Evolutionary conservation across 2,113 vertebrate species (phyloP).

Genomic region (Reinhardtius hippoglossoides): DNA sequence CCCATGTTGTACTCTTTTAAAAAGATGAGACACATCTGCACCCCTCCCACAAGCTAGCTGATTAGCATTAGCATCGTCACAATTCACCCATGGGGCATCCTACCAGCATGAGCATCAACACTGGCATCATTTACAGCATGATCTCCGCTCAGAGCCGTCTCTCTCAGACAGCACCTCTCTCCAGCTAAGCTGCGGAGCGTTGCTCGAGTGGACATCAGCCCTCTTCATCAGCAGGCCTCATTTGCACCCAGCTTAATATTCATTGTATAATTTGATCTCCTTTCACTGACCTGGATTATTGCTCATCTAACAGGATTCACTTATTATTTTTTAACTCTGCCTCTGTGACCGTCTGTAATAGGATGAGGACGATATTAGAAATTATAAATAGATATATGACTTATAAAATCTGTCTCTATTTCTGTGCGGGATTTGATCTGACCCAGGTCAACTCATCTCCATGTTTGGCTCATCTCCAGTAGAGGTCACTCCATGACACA

Average conservation of each 20-base stretch:
- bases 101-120: slow-evolving; percentile 57
- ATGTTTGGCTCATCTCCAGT: slow-evolving; percentile 22
- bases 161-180: slow-evolving; percentile 59
- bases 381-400: not conserved
- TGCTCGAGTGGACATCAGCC: slow-evolving; percentile 45
- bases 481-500: slow-evolving; percentile 33
- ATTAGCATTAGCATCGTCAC: slow-evolving; percentile 68
- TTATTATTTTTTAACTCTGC: slow-evolving; percentile 10
- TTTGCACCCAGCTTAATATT: slow-evolving; percentile 54
- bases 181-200: slow-evolving; percentile 44
- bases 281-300: slow-evolving; percentile 40
- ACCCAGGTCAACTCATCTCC: slow-evolving; percentile 25
- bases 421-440: slow-evolving; percentile 21
- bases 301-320: slow-evolving; percentile 39
- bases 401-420: slow-evolving; percentile 31
- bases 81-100: slow-evolving; percentile 50
- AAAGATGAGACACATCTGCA: slow-evolving; percentile 36
- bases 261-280: slow-evolving; percentile 47
- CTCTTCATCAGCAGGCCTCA: slow-evolving; percentile 54
- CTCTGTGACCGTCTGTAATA: slow-evolving; percentile 26
- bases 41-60: slow-evolving; percentile 52
- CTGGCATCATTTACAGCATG: slow-evolving; percentile 57
- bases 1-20: slow-evolving; percentile 64
- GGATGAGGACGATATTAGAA: slow-evolving; percentile 19
- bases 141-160: slow-evolving; percentile 69